phyloP scores from a whole-genome alignment of 2,797 vertebrate species.

The Gouania willdenowi region DNA sequence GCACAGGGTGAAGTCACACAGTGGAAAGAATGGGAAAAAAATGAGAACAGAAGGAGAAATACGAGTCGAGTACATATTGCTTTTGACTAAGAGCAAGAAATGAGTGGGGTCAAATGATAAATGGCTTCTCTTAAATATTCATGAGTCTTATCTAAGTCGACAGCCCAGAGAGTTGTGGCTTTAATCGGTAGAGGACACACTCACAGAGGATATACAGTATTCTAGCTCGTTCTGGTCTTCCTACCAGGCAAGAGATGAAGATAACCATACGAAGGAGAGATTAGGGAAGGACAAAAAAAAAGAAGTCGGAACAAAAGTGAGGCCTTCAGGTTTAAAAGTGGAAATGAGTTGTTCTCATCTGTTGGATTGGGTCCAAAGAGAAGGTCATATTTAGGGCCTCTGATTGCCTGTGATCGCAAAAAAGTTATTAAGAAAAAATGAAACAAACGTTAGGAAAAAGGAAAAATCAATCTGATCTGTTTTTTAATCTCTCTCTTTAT shows the following conservation, averaged over 20 bases:
- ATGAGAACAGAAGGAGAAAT: constrained; percentile 27
- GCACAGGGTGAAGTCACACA: constrained; percentile 14
- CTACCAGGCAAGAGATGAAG: constrained; percentile 30
- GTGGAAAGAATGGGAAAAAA: constrained; percentile 40
- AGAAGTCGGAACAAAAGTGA: background rate
- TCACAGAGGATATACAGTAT: constrained; percentile 34
- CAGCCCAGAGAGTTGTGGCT: constrained; percentile 27
- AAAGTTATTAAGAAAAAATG: no score
- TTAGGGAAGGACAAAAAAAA: background rate
- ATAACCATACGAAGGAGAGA: constrained; percentile 13
- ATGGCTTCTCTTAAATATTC: constrained; percentile 58
- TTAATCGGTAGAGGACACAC: constrained; percentile 47
- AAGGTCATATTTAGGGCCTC: no score
- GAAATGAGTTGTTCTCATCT: no score
- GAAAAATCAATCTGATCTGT: no score
- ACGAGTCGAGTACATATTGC: constrained; percentile 29
- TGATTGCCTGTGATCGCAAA: no score
- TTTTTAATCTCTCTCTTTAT: no score
- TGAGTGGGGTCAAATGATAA: constrained; percentile 49
- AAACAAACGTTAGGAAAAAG: no score
- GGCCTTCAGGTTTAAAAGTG: constrained; percentile 15
- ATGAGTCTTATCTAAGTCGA: constrained; percentile 63
- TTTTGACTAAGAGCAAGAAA: constrained; percentile 14
- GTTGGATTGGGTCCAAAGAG: no score
- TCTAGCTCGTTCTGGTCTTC: constrained; percentile 33